Evolutionary conservation across 2,113 vertebrate genomes (phyloP).

Genomic region (Corapipo altera): DNA sequence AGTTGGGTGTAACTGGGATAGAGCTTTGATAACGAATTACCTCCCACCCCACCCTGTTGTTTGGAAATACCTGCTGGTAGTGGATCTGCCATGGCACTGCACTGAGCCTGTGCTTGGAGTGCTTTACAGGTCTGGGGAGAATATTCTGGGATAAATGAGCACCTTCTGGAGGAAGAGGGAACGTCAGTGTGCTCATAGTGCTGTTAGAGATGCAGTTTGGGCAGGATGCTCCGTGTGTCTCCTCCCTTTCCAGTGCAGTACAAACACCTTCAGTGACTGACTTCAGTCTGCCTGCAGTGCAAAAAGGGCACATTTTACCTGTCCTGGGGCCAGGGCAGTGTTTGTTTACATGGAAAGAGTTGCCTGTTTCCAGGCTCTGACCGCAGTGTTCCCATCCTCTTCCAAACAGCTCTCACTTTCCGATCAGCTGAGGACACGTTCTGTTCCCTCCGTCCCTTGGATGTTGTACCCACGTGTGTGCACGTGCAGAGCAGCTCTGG

Average conservation of each 20-base stretch:
- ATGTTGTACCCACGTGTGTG: not conserved
- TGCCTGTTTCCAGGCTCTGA: not conserved
- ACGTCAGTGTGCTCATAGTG: not conserved
- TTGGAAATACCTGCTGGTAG: not conserved
- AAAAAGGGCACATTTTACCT: accelerated
- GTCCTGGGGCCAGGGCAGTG: not conserved
- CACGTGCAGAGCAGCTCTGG: not conserved
- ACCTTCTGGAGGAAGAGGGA: not conserved
- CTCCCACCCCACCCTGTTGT: not conserved
- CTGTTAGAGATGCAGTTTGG: not conserved
- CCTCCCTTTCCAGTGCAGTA: not conserved
- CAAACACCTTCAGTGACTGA: not conserved
- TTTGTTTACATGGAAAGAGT: not conserved
- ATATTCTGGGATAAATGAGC: not conserved
- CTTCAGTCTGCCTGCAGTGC: not conserved
- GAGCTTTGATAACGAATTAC: not conserved
- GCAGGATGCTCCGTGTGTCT: not conserved
- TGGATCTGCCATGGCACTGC: not conserved
- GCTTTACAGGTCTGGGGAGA: not conserved
- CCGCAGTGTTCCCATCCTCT: not conserved
- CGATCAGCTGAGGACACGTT: not conserved
- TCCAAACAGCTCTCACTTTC: not conserved
- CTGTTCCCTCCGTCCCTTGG: not conserved
- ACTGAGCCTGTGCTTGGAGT: not conserved
- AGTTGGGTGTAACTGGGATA: not conserved